Conservation (phyloP, 2,888 invertebrate species). For the Sericinus montela region DNA sequence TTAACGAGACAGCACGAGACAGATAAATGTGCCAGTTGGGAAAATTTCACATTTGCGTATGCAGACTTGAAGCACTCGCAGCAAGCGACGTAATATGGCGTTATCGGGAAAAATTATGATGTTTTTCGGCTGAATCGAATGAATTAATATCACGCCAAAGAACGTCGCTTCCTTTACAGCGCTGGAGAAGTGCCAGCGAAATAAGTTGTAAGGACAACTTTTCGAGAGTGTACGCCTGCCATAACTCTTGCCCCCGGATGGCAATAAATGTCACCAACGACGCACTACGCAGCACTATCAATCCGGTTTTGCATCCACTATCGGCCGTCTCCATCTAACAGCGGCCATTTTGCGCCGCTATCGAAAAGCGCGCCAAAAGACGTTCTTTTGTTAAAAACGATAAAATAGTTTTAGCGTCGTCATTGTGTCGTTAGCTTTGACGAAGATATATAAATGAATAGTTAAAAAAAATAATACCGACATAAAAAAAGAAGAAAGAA, state of each 20-base stretch:
- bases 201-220: constrained; percentile 57
- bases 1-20: constrained; percentile 5
- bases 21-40: background rate
- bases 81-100: constrained; percentile 48
- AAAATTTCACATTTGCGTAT: constrained; percentile 28
- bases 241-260: constrained; percentile 50
- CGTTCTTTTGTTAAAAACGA: background rate
- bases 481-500: too few relatives aligned
- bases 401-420: too few relatives aligned
- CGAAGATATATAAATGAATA: too few relatives aligned
- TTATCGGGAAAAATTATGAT: constrained; percentile 58
- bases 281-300: constrained; percentile 61
- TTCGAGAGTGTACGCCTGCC: constrained; percentile 43
- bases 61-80: constrained; percentile 34
- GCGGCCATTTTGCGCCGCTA: constrained; percentile 37
- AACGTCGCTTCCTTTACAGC: constrained; percentile 44
- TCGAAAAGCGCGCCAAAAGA: constrained; percentile 25
- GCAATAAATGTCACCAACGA: constrained; percentile 64
- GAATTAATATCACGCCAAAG: constrained; percentile 51
- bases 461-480: too few relatives aligned
- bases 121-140: constrained; percentile 68
- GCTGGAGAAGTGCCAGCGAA: constrained; percentile 70
- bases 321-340: constrained; percentile 63
- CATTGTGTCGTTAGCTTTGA: background rate
- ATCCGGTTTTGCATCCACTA: constrained; percentile 66